Evolutionary conservation across 2,888 invertebrate species (phyloP).

Genomic region (Limnephilus auricula): DNA sequence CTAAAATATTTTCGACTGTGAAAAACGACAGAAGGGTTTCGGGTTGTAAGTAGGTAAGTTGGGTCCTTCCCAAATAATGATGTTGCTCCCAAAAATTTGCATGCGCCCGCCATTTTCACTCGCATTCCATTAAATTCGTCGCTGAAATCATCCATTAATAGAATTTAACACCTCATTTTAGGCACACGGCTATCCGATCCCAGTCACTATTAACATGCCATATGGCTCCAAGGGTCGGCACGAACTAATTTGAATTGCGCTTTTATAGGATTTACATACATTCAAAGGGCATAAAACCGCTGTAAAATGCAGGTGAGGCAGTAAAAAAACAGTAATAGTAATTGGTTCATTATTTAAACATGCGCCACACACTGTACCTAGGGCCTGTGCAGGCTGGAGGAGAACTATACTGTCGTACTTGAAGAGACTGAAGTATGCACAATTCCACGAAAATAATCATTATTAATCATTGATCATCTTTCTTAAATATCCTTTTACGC

Average conservation of each 20-base stretch:
- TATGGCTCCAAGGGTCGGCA: conserved; percentile 50
- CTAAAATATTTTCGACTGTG: neutral
- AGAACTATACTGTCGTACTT: neutral
- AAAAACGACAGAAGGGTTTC: neutral
- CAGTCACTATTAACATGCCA: conserved; percentile 27
- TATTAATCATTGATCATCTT: too few relatives aligned
- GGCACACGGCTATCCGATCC: neutral
- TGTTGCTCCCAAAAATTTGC: conserved; percentile 44
- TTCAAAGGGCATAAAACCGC: conserved; percentile 61
- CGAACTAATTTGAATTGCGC: conserved; percentile 64
- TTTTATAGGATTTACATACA: conserved; percentile 65
- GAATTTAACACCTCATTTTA: conserved; percentile 56
- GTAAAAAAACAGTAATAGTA: conserved; percentile 59
- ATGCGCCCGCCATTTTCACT: conserved; percentile 24
- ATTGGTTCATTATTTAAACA: conserved; percentile 51
- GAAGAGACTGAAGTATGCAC: neutral
- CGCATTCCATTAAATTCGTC: conserved; percentile 17
- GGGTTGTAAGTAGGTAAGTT: neutral
- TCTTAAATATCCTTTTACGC: too few relatives aligned
- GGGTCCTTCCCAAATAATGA: neutral
- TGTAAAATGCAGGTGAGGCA: conserved; percentile 55
- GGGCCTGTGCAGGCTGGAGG: neutral
- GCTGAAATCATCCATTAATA: conserved; percentile 45
- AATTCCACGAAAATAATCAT: neutral
- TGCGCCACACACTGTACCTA: neutral